Evolutionary conservation across 2,888 invertebrate species (phyloP).

Genomic region (Hypomecis punctinalis): DNA sequence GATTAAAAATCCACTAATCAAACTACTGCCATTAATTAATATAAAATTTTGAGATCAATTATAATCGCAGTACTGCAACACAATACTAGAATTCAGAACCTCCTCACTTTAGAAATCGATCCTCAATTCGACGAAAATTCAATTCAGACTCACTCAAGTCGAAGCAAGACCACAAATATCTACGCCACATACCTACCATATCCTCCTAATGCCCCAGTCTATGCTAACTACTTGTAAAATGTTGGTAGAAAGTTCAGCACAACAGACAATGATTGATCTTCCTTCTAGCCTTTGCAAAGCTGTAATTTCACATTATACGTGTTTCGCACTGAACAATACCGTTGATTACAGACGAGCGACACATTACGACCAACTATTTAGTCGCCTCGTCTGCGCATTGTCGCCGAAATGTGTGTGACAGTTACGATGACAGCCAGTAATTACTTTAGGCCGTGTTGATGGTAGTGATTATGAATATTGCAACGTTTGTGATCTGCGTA

Average conservation of each 20-base stretch:
- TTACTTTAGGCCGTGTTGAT: slow-evolving; percentile 33
- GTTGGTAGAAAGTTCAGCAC: neutral
- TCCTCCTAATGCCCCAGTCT: no score
- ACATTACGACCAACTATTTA: slow-evolving; percentile 56
- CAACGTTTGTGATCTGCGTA: neutral
- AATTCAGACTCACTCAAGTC: no score
- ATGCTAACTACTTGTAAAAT: neutral
- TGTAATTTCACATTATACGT: slow-evolving; percentile 49
- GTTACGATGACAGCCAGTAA: slow-evolving; percentile 38
- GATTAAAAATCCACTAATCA: no score
- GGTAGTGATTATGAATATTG: slow-evolving; percentile 16
- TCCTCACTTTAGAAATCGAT: no score
- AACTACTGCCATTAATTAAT: no score
- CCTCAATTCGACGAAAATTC: no score
- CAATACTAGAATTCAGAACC: no score
- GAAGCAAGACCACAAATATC: no score
- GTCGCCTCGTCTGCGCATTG: slow-evolving; percentile 40
- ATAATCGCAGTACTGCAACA: no score
- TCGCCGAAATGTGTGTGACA: slow-evolving; percentile 38
- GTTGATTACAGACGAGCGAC: slow-evolving; percentile 61
- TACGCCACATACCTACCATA: no score
- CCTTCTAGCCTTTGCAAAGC: neutral
- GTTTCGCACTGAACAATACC: slow-evolving; percentile 62
- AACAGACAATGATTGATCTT: slow-evolving; percentile 17
- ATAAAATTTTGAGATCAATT: no score